Base-by-base conservation (phyloP, 2,888 invertebrate species). In the Odontothrips loti region DNA sequence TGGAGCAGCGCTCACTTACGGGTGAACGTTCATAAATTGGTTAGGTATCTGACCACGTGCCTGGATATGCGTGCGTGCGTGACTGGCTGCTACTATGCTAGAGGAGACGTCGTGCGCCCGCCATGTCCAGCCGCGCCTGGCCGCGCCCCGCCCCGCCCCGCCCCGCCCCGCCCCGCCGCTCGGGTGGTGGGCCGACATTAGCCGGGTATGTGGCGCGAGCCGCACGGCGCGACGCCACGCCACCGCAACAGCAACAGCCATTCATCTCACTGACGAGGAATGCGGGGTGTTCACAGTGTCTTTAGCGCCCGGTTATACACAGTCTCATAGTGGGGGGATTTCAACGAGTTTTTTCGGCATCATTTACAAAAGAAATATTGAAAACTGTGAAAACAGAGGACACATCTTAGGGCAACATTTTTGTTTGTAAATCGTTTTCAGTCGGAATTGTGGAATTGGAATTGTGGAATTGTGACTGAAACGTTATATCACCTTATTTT, bases 11-110 rank as follows among this genome's bases (percentile, higher is more conserved):
- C 3, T 6, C 3, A 43, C 6, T 4, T 43, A 43, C 34, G 34
- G 34, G 34, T 43, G 23, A 75, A 75, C 68, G 68, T 75, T 75
- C 68, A 75, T 75, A 75, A 75, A 75, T 75, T 75, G 68, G 68
- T 75, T 11, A 27, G 68, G 23, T 75, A 27, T 27, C 27, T 12
- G 68, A 27, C 23, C 27, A 58, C 58, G 58, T 58, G 17, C 58
- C 17, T 58, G 58, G 17, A 27, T 75, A 23, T 75, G 68, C 12
- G 68, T 27, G 68, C 23, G 27, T 75, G 68, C 68, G 68, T 75
- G 68, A 75, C 68, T 75, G 27, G 68, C 68, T n/a, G 68, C 68
- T 75, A 75, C 68, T 75, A 75, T 43, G 34, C 34, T 43, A 43
- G 34, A 2, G 34, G 34, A 43, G 34, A 43, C 34, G 34, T 43